These are phyloP conservation scores for Enchytraeus crypticus DNA, from an alignment of 2,888 invertebrate species.

Conservation along the genomic window DNA sequence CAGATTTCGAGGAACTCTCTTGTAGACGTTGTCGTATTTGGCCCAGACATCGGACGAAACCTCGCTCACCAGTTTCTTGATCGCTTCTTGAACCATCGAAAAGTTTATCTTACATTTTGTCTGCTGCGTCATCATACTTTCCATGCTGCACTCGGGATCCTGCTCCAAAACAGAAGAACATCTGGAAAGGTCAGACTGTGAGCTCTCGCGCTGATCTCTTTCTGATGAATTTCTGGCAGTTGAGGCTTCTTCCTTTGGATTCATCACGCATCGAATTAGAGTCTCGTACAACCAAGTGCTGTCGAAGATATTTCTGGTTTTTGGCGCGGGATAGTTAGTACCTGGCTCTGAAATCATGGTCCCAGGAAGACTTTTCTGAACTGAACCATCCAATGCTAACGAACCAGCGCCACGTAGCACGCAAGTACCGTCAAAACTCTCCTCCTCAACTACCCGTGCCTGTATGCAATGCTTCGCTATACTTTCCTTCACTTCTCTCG, in stretches of 20 bases:
- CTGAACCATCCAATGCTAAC: neutral
- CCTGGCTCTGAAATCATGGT: neutral
- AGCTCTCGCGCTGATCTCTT: neutral
- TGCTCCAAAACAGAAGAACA: neutral
- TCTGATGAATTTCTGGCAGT: neutral
- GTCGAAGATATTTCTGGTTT: neutral
- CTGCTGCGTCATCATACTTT: neutral
- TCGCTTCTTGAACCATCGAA: slow-evolving; percentile 25
- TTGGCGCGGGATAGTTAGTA: neutral
- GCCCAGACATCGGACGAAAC: slow-evolving; percentile 21
- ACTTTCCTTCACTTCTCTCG: neutral
- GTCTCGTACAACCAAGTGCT: neutral
- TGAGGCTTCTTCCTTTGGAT: neutral
- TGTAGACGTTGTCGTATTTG: slow-evolving; percentile 10
- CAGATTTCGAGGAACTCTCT: slow-evolving; percentile 8
- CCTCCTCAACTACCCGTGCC: neutral
- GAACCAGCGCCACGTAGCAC: neutral
- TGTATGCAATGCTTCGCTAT: neutral
- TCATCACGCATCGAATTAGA: neutral
- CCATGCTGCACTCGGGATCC: neutral
- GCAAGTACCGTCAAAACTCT: neutral
- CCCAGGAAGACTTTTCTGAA: neutral
- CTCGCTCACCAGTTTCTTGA: slow-evolving; percentile 23
- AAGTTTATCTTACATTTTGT: slow-evolving; percentile 22
- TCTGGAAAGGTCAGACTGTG: neutral